Evolutionary conservation across 2,113 vertebrate genomes (phyloP), one percentile per base, ranked within the genome.

Genomic region (Triplophysa siluroides): DNA sequence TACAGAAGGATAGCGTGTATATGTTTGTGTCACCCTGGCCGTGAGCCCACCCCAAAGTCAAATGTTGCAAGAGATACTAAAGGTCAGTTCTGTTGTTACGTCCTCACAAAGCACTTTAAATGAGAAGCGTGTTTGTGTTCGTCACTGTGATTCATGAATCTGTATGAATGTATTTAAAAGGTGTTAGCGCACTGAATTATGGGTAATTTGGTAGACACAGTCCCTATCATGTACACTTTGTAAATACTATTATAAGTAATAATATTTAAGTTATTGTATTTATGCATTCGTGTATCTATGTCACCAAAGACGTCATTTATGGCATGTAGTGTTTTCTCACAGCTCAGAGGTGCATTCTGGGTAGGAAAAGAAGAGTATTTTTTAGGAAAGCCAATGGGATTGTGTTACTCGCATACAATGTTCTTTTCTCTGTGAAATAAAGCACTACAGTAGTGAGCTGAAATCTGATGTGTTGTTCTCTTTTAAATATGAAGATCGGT

Each of bases 261-360:
- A 14, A 67, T 83, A 86, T 91, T 91, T 92, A 93, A 91, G 80
- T 91, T 86, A 29, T 84, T 90, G 82, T 90, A 85, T 85, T 85
- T 85, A 85, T 91, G 86, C 89, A 73, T 88, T 84, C 88, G 87
- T 76, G 80, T 87, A 82, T 86, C 56, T 87, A 77, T 90, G 79
- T 90, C 84, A 89, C 88, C 88, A 88, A 92, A 92, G 85, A 88
- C 75, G 10, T 67, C 91, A 89, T 93, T 91, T 91, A 90, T 91
- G 85, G 80, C 47, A 1, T 84, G 16, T 76, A 60, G 43, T 76
- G 60, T 84, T 84, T 88, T 64, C 80, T 82, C 52, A 79, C 79
- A 85, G 56, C 65, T 84, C 65, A 38, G 83, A 78, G 19, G 0
- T 80, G 73, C 43, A 18, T 71, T 19, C 58, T 24, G 50, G 58